Evolutionary conservation across 1,140 invertebrate species (phyloP).

Genomic region (Zophobas morio): DNA sequence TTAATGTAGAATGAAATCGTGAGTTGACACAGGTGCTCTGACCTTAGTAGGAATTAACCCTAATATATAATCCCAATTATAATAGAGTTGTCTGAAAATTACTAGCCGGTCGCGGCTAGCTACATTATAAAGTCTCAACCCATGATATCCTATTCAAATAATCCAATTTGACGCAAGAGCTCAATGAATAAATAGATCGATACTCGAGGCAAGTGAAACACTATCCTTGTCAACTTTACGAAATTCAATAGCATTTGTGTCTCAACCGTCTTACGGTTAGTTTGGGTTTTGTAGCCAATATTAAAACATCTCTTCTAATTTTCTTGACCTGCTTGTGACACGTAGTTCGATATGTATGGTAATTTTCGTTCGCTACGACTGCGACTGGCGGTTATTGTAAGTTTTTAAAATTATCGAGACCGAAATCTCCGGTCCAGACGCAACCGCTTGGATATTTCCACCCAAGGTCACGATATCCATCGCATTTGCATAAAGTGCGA

Average conservation of each 20-base stretch:
- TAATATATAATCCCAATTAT: constrained; percentile 28
- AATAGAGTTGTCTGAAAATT: constrained; percentile 38
- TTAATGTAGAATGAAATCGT: not conserved
- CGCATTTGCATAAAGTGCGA: too few relatives aligned
- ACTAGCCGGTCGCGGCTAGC: constrained; percentile 10
- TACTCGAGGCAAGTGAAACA: constrained; percentile 3
- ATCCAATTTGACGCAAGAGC: constrained; percentile 31
- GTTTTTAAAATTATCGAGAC: too few relatives aligned
- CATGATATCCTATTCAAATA: constrained; percentile 28
- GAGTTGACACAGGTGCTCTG: constrained; percentile 27
- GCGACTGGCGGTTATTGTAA: too few relatives aligned
- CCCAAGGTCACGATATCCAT: too few relatives aligned
- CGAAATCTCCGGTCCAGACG: too few relatives aligned
- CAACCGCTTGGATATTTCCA: too few relatives aligned
- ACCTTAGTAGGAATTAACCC: constrained; percentile 20
- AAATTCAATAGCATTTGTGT: not conserved
- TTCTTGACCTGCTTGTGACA: too few relatives aligned
- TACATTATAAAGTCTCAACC: constrained; percentile 20
- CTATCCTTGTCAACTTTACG: not conserved
- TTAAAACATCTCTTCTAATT: too few relatives aligned
- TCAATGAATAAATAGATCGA: constrained; percentile 27
- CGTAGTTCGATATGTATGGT: too few relatives aligned
- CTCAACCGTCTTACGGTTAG: too few relatives aligned
- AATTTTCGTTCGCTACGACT: too few relatives aligned
- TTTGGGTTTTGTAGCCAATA: too few relatives aligned